Base-by-base conservation (phyloP, 2,888 invertebrate genomes). In the Drosophila neonasuta region DNA sequence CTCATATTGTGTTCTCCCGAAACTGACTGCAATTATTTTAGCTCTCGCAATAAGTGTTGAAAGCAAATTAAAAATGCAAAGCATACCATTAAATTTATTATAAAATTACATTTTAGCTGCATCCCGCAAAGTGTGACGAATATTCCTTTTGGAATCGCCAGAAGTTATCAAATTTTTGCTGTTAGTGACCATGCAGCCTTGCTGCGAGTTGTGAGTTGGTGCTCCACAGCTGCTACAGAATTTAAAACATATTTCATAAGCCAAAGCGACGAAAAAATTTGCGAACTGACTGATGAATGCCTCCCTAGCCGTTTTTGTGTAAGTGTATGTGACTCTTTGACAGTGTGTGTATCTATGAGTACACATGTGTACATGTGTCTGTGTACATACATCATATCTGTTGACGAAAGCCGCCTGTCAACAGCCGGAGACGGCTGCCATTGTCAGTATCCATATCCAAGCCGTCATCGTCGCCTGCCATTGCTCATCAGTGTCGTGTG, bases 231-330 rank as follows among this genome's bases (percentile, higher is more conserved):
- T 42, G 72, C 41, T 58, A 39, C 15, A 45, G 42, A 62, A 65
- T 79, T 65, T 71, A 57, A 68, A 63, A 57, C 68, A 80, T 77
- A 83, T 86, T 83, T 83, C 67, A 80, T 77, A 80, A 74, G 68
- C 56, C 74, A 67, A 64, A 52, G 52, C 39, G 29, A 52, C 42
- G 51, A 77, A 80, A 85, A 82, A 80, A 74, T 68, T 65, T 68
- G 50, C 55, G n/a, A 49, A 49, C 71, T 59, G 70, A 65, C 68
- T 86, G 52, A 66, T 59, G 58, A 49, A 54, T 59, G 46, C 49
- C 49, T 13, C 50, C n/a, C 48, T 36, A 32, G 24, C 29, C 36
- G 39, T 13, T 1, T 30, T 29, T 52, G 17, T 55, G 32, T 41
- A 15, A 30, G 44, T 34, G 9, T 32, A 4, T 36, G 36, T n/a